Conservation (phyloP, 1,140 invertebrate genomes). For the Hestina assimilis region DNA sequence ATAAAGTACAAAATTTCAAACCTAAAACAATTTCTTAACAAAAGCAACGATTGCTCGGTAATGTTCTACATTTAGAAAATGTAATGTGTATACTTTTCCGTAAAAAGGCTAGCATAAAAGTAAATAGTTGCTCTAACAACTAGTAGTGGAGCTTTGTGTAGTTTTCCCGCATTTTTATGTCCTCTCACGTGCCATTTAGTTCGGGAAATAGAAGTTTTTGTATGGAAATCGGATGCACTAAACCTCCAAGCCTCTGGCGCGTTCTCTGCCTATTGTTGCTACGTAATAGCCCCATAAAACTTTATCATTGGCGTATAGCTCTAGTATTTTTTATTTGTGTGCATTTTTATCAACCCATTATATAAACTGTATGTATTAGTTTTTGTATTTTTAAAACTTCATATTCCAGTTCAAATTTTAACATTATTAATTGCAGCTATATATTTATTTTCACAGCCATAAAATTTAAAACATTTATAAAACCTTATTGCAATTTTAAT, state of each 20-base stretch:
- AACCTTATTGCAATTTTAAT: neutral
- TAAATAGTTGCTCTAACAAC: conserved; percentile 21
- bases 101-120: conserved; percentile 23
- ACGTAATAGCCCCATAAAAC: conserved; percentile 66
- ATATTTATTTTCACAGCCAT: no score
- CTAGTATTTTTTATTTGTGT: conserved; percentile 26
- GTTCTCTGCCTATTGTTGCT: conserved; percentile 65
- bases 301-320: conserved; percentile 58
- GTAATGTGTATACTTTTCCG: conserved; percentile 7
- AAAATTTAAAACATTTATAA: no score
- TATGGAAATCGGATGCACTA: conserved; percentile 72
- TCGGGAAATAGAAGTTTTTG: conserved; percentile 71
- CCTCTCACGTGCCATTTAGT: conserved; percentile 70
- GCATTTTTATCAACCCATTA: conserved; percentile 57
- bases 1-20: neutral
- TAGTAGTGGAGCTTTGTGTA: conserved; percentile 42
- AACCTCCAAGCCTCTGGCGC: conserved; percentile 48
- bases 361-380: neutral
- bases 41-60: neutral
- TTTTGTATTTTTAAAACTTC: neutral
- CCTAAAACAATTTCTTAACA: neutral
- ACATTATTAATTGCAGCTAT: no score
- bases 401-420: no score
- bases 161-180: conserved; percentile 72
- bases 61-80: conserved; percentile 7